These are phyloP conservation scores for Caenorhabditis briggsae DNA, from an alignment of 1,140 invertebrate species.

Conservation along the genomic window DNA sequence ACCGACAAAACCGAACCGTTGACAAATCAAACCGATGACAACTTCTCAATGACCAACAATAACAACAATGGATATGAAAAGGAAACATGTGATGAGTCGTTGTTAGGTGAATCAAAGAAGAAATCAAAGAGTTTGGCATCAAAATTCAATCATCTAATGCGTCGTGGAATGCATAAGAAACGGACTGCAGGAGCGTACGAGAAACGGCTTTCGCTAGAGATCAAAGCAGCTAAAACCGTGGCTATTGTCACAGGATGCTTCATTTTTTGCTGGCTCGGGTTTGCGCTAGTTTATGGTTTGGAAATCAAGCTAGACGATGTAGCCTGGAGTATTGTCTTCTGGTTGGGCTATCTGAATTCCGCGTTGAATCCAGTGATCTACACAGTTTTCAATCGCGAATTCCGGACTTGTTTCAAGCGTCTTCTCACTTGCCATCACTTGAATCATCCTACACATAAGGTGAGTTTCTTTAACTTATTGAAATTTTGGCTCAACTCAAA, in stretches of 20 bases:
- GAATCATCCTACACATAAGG: slow-evolving; percentile 67
- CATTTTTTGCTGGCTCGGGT: slow-evolving; percentile 94
- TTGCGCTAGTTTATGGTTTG: slow-evolving; percentile 92
- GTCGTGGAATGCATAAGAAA: slow-evolving; percentile 57
- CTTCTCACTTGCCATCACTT: slow-evolving; percentile 77
- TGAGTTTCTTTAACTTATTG: slow-evolving; percentile 36
- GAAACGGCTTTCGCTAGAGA: slow-evolving; percentile 76
- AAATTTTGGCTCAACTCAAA: too few species aligned
- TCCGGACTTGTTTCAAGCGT: slow-evolving; percentile 76
- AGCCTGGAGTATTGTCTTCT: slow-evolving; percentile 77
- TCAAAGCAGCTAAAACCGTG: slow-evolving; percentile 87
- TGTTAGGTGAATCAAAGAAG: slow-evolving; percentile 35
- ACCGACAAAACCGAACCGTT: slow-evolving; percentile 32
- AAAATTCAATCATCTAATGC: slow-evolving; percentile 56
- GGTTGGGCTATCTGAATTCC: slow-evolving; percentile 73
- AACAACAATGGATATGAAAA: slow-evolving; percentile 47
- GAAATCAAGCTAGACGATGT: slow-evolving; percentile 80
- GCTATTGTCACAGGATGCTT: slow-evolving; percentile 96
- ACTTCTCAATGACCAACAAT: slow-evolving; percentile 34
- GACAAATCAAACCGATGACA: slow-evolving; percentile 44
- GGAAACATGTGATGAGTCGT: slow-evolving; percentile 30
- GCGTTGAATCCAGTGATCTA: slow-evolving; percentile 77
- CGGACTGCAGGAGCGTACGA: slow-evolving; percentile 77
- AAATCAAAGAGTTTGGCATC: slow-evolving; percentile 43
- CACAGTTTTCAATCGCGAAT: slow-evolving; percentile 77